Conservation (phyloP, 2,113 vertebrate species). For the Phaethon lepturus region DNA sequence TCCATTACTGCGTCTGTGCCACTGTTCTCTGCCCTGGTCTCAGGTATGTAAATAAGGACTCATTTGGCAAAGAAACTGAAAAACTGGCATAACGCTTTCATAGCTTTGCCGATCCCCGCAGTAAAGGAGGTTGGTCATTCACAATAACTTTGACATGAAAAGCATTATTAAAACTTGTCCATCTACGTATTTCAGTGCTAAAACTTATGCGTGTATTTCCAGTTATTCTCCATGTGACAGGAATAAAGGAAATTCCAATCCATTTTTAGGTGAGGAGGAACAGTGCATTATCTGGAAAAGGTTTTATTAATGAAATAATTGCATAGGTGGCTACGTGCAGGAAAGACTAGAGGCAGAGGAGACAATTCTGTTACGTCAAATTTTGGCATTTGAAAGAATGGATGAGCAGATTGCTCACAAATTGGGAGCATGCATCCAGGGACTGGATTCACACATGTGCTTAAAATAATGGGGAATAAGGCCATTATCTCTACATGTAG, state of each 20-base stretch:
- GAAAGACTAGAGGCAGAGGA: not conserved
- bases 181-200: not conserved
- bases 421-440: not conserved
- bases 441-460: not conserved
- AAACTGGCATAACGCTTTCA: not conserved
- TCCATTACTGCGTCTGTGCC: not conserved
- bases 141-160: not conserved
- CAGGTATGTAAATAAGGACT: not conserved
- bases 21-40: not conserved
- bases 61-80: not conserved
- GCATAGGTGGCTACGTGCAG: not conserved
- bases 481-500: not conserved
- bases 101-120: not conserved
- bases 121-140: not conserved
- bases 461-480: not conserved
- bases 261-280: not conserved
- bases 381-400: constrained; percentile 9
- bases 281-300: not conserved
- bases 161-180: not conserved
- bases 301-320: not conserved
- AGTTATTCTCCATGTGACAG: not conserved
- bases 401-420: constrained; percentile 32
- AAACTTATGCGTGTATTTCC: not conserved
- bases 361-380: not conserved
- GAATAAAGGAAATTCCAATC: not conserved